A percentile compares a stretch with the other conserved stretches of the same genome.
phyloP scores from a whole-genome alignment of 2,888 invertebrate species.

The Sarcophaga caerulescens region DNA sequence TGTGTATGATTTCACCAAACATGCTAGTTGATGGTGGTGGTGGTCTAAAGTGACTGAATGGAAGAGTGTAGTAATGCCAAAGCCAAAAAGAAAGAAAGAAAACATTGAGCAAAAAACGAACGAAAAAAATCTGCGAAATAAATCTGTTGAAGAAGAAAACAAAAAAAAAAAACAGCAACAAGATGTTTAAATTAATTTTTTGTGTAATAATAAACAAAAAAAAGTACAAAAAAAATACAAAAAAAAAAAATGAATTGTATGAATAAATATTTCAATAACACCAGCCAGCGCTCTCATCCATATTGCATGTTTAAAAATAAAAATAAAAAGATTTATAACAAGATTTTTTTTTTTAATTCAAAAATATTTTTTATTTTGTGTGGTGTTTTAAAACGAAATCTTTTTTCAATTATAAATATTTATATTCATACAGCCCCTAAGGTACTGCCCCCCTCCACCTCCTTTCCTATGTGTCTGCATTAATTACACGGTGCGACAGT shows the following conservation, averaged over 20 bases:
- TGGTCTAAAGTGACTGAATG: no score
- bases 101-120: neutral
- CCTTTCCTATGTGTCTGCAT: no score
- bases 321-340: neutral
- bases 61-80: constrained; percentile 19
- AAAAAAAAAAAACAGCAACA: no score
- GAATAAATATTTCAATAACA: constrained; percentile 52
- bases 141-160: no score
- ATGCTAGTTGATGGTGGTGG: neutral
- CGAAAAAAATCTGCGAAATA: no score
- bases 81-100: neutral
- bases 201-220: constrained; percentile 1
- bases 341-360: neutral
- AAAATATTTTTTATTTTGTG: no score
- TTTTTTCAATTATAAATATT: no score
- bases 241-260: neutral
- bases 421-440: no score
- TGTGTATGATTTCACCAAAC: constrained; percentile 18
- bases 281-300: neutral
- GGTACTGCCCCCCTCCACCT: no score
- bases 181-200: constrained; percentile 4
- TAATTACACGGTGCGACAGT: no score
- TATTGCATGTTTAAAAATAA: neutral
- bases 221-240: neutral
- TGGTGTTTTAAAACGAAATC: no score